phyloP scores from a whole-genome alignment of 2,797 vertebrate species.

The Enteromius fasciolatus region DNA sequence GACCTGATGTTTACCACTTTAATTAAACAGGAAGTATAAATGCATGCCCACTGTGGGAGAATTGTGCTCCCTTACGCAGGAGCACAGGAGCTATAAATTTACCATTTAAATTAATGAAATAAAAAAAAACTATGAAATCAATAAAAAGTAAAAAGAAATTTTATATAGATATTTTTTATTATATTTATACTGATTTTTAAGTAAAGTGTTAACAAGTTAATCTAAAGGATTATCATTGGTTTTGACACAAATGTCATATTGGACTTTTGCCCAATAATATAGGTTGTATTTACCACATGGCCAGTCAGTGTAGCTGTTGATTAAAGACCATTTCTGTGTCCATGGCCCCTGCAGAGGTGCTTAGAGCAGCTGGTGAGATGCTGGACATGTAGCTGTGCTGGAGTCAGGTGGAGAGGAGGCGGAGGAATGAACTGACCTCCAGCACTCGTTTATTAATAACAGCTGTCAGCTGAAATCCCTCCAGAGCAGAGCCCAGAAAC shows the following conservation, averaged over 20 bases:
- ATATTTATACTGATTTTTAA: not conserved
- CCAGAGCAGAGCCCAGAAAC: constrained; percentile 69
- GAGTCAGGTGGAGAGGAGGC: constrained; percentile 55
- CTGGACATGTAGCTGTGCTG: constrained; percentile 29
- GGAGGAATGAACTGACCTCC: constrained; percentile 76
- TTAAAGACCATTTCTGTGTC: constrained; percentile 41
- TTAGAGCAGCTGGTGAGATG: constrained; percentile 35
- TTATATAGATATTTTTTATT: too few species aligned
- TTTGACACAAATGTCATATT: not conserved
- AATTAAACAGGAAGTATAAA: constrained; percentile 23
- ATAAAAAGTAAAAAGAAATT: too few species aligned
- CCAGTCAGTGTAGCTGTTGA: constrained; percentile 37
- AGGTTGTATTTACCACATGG: constrained; percentile 18
- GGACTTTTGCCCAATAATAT: not conserved
- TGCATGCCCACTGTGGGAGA: not conserved
- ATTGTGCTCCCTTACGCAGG: not conserved
- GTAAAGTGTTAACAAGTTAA: not conserved
- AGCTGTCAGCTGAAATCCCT: constrained; percentile 78
- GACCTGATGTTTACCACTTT: constrained; percentile 5
- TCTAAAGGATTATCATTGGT: not conserved
- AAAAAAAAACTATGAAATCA: too few species aligned
- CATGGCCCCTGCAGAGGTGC: constrained; percentile 40
- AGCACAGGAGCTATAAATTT: too few species aligned
- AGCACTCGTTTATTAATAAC: constrained; percentile 82
- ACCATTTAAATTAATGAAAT: not conserved